phyloP scores from a whole-genome alignment of 2,888 invertebrate genomes.

The Limnephilus lunatus region DNA sequence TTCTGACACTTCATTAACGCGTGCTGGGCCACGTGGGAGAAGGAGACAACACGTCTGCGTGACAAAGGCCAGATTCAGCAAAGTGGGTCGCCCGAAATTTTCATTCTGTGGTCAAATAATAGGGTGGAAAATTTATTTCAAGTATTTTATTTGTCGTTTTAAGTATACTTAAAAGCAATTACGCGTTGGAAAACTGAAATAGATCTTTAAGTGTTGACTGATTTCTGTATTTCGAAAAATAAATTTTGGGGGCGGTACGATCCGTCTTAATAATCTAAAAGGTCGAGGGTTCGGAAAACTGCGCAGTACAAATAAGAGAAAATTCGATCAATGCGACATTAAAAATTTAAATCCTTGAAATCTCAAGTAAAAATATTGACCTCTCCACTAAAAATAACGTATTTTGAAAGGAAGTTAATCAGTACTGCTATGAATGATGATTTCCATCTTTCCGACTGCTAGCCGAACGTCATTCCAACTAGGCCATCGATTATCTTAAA shows the following conservation, averaged over 20 bases:
- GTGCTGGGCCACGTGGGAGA: constrained; percentile 36
- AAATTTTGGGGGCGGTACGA: not conserved
- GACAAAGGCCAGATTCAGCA: not conserved
- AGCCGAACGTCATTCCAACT: too few species aligned
- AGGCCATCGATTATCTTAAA: not conserved
- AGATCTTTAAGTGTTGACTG: not conserved
- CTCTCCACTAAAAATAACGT: too few species aligned
- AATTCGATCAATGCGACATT: not conserved
- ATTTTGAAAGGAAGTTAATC: too few species aligned
- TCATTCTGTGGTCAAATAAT: not conserved
- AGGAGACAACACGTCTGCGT: constrained; percentile 10
- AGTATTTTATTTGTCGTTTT: not conserved
- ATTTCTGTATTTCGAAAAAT: not conserved
- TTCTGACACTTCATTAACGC: constrained; percentile 46
- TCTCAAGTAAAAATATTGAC: too few species aligned
- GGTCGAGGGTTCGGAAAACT: not conserved
- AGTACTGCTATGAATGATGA: too few species aligned
- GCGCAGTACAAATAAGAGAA: not conserved
- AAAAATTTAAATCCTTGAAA: too few species aligned
- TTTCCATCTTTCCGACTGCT: too few species aligned
- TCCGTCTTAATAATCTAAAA: not conserved
- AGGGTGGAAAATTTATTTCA: not conserved
- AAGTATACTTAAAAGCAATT: not conserved
- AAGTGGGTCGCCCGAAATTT: not conserved
- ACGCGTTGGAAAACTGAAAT: not conserved